Base-by-base conservation (phyloP, 30 jellyfish, hydroid and myxozoan genomes). In the Sanderia malayensis region DNA sequence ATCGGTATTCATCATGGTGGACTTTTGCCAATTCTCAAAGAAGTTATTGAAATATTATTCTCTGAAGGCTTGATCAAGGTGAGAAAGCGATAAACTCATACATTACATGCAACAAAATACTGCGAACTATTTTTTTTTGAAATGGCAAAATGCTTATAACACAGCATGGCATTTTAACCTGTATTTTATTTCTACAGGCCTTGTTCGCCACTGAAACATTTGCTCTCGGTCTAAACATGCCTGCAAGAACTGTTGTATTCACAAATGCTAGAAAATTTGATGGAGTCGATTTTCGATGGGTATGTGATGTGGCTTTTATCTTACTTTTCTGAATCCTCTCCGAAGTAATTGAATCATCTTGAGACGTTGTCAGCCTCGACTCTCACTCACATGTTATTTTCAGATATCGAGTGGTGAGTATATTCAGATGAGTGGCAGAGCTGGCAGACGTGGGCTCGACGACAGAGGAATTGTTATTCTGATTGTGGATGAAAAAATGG, bases 1-100 rank as follows among this genome's bases (percentile, higher is more conserved):
- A 79, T 94, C 41, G 99, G 99, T 10, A 94, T 94, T 58, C 99
- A 94, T 82, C 99, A 94, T 73, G 96, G 97, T 23, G 99, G 99
- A 2, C 71, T 94, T 81, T 83, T 94, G 23, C 99, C 99, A 4
- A 86, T 94, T 59, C 88, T 94, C 17, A 94, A 94, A 76, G 99
- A 94, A 86, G 97, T 94, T 30, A 94, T 88, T 24, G 99, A 94
- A 59, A 86, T 94, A 27, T 68, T 94, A 47, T 94, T 94, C 64
- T 94, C 99, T 0, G 97, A 94, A 74, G 99, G 99, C 11, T 82
- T 94, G 29, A 82, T 94, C 74, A 93, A 93, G 93, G 95, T 75
- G 65, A 23, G 78, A 2, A 1, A 47, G 11, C n/a, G n/a, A n/a
- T n/a, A n/a, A n/a, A n/a, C n/a, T n/a, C n/a, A n/a, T n/a, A n/a